Conservation (phyloP, 2,888 invertebrate species). For the Abrostola triplasia region DNA sequence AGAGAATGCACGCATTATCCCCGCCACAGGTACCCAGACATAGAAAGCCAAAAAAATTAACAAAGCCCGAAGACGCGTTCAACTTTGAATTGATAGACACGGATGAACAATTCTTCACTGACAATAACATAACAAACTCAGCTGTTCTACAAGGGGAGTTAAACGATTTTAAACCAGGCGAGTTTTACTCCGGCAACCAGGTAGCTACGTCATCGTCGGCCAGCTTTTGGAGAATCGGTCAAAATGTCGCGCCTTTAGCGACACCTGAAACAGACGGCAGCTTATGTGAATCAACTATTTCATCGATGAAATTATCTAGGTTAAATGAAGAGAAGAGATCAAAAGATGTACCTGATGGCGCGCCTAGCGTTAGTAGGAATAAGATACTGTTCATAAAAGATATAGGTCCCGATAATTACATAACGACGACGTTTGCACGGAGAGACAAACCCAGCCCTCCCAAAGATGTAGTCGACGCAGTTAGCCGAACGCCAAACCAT, state of each 20-base stretch:
- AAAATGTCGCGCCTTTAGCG: slow-evolving; percentile 87
- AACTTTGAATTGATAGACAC: slow-evolving; percentile 95
- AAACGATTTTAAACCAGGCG: slow-evolving; percentile 85
- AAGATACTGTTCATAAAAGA: slow-evolving; percentile 90
- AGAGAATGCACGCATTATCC: slow-evolving; percentile 91
- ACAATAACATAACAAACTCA: slow-evolving; percentile 84
- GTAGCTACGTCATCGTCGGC: slow-evolving; percentile 77
- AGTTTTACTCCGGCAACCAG: slow-evolving; percentile 83
- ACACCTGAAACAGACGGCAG: slow-evolving; percentile 90
- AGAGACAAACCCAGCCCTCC: slow-evolving; percentile 74
- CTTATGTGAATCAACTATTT: slow-evolving; percentile 87
- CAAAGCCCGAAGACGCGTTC: slow-evolving; percentile 92
- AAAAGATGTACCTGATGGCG: slow-evolving; percentile 80
- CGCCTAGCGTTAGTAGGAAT: slow-evolving; percentile 82
- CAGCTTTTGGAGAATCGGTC: slow-evolving; percentile 81
- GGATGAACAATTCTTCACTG: slow-evolving; percentile 90
- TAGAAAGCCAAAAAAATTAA: slow-evolving; percentile 90
- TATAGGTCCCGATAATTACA: slow-evolving; percentile 92
- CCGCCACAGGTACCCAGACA: slow-evolving; percentile 92
- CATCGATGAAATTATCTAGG: slow-evolving; percentile 85
- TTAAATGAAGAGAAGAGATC: slow-evolving; percentile 79
- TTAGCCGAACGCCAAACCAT: slow-evolving; percentile 77
- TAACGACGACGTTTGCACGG: slow-evolving; percentile 90
- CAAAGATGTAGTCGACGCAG: slow-evolving; percentile 71
- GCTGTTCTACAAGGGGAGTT: slow-evolving; percentile 77